Percentiles rank a stretch among this genome's conserved stretches.
Conservation (phyloP, 2,797 vertebrate species). For the Gobionotothen gibberifrons region DNA sequence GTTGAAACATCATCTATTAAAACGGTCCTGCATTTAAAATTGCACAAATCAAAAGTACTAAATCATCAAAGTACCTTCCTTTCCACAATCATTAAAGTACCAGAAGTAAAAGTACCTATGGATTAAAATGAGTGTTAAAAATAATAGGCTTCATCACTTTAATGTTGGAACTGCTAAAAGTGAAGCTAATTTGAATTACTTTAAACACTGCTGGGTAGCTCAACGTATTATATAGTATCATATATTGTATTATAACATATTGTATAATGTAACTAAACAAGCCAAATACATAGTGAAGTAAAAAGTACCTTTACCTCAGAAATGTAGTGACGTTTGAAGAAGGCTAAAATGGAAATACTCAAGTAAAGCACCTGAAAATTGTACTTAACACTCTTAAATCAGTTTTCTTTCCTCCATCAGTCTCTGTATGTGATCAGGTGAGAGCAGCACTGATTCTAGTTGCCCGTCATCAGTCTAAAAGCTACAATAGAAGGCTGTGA, state of each 20-base stretch:
- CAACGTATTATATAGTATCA: background rate
- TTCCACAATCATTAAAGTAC: background rate
- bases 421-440: too few species aligned
- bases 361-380: background rate
- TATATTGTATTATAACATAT: too few species aligned
- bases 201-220: background rate
- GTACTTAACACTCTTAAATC: background rate
- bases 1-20: background rate
- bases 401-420: background rate
- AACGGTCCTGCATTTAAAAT: background rate
- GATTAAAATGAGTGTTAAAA: too few species aligned
- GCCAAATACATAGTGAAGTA: background rate
- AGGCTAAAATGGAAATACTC: background rate
- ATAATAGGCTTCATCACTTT: background rate
- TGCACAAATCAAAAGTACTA: background rate
- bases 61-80: background rate
- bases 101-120: background rate
- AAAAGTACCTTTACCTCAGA: background rate
- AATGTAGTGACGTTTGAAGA: background rate
- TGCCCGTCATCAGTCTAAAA: conserved; percentile 52
- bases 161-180: background rate
- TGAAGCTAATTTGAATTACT: background rate
- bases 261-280: background rate
- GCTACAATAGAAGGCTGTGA: conserved; percentile 18
- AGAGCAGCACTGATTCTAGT: conserved; percentile 33